Evolutionary conservation across 1,140 invertebrate genomes (phyloP).

Genomic region (Ruditapes philippinarum): DNA sequence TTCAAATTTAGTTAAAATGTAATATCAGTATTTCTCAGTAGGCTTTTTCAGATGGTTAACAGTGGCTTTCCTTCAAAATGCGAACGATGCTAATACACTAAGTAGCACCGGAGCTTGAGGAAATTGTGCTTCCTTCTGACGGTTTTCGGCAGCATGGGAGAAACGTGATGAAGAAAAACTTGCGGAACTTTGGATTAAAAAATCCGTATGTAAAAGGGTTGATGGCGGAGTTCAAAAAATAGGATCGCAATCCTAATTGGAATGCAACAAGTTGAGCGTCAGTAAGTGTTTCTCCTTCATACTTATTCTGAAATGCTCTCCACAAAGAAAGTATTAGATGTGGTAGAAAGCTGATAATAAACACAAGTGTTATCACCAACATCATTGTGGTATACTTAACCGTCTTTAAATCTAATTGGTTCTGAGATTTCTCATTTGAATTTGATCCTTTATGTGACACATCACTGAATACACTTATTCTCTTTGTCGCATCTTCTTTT

Average conservation of each 20-base stretch:
- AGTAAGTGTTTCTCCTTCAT: conserved; percentile 37
- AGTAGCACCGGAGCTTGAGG: not conserved
- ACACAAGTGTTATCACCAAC: conserved; percentile 53
- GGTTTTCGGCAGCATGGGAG: conserved; percentile 14
- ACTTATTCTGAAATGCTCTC: not conserved
- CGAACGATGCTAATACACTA: too few relatives aligned
- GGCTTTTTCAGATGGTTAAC: too few relatives aligned
- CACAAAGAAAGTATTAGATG: conserved; percentile 11
- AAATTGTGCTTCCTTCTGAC: not conserved
- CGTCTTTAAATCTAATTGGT: conserved; percentile 11
- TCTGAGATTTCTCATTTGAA: not conserved
- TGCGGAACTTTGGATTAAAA: conserved; percentile 72
- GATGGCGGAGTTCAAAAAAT: conserved; percentile 69
- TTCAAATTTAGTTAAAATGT: too few relatives aligned
- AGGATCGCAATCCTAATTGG: conserved; percentile 71
- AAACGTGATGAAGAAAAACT: conserved; percentile 17
- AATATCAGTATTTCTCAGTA: too few relatives aligned
- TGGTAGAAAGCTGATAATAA: conserved; percentile 61
- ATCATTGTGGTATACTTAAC: conserved; percentile 57
- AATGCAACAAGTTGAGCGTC: conserved; percentile 65
- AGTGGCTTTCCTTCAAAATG: too few relatives aligned
- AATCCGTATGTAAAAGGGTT: conserved; percentile 75
- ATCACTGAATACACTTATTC: not conserved
- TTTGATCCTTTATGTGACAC: not conserved
- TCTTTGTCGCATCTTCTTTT: not conserved